Conservation (phyloP, 1,140 invertebrate genomes). For the Scaptodrosophila lebanonensis region DNA sequence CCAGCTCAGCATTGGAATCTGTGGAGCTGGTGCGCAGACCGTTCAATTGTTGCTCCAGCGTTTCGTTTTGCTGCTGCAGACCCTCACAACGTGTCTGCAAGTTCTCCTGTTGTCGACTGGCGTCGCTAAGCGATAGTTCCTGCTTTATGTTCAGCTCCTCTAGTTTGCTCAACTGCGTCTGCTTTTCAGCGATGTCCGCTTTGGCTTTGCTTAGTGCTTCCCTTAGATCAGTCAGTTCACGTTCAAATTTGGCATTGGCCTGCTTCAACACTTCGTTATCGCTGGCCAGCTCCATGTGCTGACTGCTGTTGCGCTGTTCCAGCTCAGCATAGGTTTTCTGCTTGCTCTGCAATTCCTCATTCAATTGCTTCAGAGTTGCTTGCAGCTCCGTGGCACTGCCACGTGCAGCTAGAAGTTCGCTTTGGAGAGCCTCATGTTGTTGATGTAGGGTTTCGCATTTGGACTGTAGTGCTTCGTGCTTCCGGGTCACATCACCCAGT, state of each 20-base stretch:
- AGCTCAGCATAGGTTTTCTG: slow-evolving; percentile 39
- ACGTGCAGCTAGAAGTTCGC: slow-evolving; percentile 26
- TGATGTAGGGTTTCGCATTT: slow-evolving; percentile 39
- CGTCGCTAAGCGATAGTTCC: slow-evolving; percentile 44
- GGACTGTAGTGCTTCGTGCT: slow-evolving; percentile 30
- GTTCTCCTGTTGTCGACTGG: slow-evolving; percentile 41
- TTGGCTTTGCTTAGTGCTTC: slow-evolving; percentile 56
- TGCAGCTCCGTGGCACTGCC: slow-evolving; percentile 21
- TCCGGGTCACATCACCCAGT: slow-evolving; percentile 36
- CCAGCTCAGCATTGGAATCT: slow-evolving; percentile 48
- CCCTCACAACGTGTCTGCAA: slow-evolving; percentile 44
- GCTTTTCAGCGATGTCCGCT: slow-evolving; percentile 65
- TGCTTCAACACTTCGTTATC: slow-evolving; percentile 45
- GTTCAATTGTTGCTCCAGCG: slow-evolving; percentile 44
- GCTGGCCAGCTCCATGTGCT: slow-evolving; percentile 28
- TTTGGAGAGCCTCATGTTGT: slow-evolving; percentile 40
- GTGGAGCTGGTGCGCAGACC: slow-evolving; percentile 37
- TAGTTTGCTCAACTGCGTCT: slow-evolving; percentile 42
- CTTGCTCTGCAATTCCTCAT: slow-evolving; percentile 35
- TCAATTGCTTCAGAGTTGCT: slow-evolving; percentile 23
- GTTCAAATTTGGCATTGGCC: slow-evolving; percentile 53
- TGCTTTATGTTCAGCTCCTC: slow-evolving; percentile 45
- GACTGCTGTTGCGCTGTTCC: slow-evolving; percentile 14
- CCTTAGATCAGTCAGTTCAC: slow-evolving; percentile 77
- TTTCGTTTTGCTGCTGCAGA: slow-evolving; percentile 40